Percentiles rank a stretch among this genome's conserved stretches.
These are phyloP conservation scores for Amiota mariae DNA, from an alignment of 2,888 invertebrate genomes.

Conservation along the genomic window DNA sequence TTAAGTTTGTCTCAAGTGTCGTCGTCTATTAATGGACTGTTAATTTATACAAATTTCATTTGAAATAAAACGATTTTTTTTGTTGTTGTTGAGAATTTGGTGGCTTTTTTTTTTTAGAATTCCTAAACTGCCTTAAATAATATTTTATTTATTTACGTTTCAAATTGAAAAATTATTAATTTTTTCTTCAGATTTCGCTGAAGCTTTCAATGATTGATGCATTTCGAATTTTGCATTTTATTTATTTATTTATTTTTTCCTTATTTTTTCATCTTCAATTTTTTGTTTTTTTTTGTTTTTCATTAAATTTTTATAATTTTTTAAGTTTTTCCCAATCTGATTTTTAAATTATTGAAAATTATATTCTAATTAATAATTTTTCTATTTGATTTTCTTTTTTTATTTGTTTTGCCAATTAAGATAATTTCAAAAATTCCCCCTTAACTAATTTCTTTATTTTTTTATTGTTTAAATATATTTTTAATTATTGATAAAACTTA, in stretches of 20 bases:
- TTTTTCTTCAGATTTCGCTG: too few species aligned
- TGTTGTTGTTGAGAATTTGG: background rate
- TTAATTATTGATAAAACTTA: conserved; percentile 59
- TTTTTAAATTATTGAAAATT: background rate
- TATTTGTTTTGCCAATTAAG: background rate
- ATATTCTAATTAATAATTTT: background rate
- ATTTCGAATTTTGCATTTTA: background rate
- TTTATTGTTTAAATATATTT: background rate
- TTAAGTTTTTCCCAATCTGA: background rate
- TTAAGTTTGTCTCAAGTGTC: background rate
- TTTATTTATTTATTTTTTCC: background rate
- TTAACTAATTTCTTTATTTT: background rate
- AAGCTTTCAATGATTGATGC: too few species aligned
- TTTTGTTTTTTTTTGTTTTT: background rate
- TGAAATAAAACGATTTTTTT: background rate
- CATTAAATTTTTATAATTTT: background rate
- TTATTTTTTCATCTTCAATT: background rate
- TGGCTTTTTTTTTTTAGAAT: too few species aligned
- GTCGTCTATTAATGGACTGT: background rate
- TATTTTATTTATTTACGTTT: too few species aligned
- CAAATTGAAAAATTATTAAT: too few species aligned
- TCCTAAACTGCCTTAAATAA: too few species aligned
- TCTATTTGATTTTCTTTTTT: background rate
- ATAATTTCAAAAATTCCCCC: background rate
- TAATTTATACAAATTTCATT: background rate